Base-by-base conservation (phyloP, 2,113 vertebrate genomes). In the Sinocyclocheilus anophthalmus region DNA sequence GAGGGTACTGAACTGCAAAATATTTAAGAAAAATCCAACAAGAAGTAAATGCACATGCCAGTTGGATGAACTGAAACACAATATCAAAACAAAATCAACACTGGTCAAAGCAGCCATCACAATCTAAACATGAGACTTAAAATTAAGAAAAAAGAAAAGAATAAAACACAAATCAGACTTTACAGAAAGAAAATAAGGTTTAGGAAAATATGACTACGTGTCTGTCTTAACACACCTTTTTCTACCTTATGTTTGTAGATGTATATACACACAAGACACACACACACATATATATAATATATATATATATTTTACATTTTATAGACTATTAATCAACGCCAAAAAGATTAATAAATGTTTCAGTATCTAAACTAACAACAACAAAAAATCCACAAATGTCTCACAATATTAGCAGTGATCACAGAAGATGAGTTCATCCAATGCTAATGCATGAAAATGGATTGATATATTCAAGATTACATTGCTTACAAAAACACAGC, bases 81-180 rank as follows among this genome's bases (percentile, higher is more conserved):
- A 48, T 48, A 81, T 81, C 59, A 65, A 81, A 48, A 48, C 72
- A 81, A 81, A 65, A 81, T 81, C 78, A 67, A 16, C 57, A 63
- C 16, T 24, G 57, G 55, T 80, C 77, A 80, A 22, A 80, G 77
- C 72, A 75, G 72, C 20, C 55, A 3, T 61, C 22, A 39, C 20
- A 59, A 57, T 79, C 39, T 67, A 65, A 81, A 67, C 79, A 81
- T 18, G 67, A 20, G 14, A 65, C 37, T 30, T 8, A 76, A 53
- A 76, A 76, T 20, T 20, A 61, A 42, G 13, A 53, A 3, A 78
- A 53, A 24, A 26, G 5, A 76, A n/a, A 48, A 76, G 8, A 3
- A 11, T 53, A 76, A 53, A 57, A 30, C 57, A 6, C 48, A 22
- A 26, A 16, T 33, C 20, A 45, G 4, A 48, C 39, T 45, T 48